A percentile compares a stretch with the other conserved stretches of the same genome.
Conservation (phyloP, 2,797 vertebrate genomes). For the Petrocephalus schoutedeni region DNA sequence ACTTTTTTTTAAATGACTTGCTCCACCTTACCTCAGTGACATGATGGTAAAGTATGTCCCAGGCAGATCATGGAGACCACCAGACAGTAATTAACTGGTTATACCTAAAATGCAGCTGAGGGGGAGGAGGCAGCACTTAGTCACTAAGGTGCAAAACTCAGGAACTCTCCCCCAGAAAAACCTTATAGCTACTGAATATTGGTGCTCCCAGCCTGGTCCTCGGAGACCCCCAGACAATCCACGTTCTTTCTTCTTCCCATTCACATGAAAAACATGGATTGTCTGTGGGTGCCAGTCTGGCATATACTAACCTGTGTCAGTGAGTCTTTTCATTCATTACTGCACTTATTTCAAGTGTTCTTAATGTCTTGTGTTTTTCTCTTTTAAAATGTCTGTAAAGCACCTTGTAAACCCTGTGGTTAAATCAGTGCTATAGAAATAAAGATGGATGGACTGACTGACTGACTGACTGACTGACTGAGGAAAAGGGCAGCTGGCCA, state of each 20-base stretch:
- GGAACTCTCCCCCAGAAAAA: too few relatives aligned
- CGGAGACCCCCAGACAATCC: background rate
- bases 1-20: background rate
- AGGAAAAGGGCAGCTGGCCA: background rate
- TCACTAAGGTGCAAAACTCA: background rate
- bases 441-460: background rate
- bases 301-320: background rate
- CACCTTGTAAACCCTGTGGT: background rate
- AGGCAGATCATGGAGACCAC: background rate
- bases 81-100: background rate
- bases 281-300: background rate
- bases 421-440: background rate
- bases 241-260: background rate
- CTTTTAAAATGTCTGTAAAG: background rate
- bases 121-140: background rate
- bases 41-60: background rate
- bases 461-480: background rate
- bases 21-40: background rate
- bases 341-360: background rate
- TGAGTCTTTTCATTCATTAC: background rate
- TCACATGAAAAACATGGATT: background rate
- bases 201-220: background rate
- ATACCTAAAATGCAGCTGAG: background rate
- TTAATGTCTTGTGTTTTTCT: background rate
- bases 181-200: background rate